These are phyloP conservation scores for Cataglyphis livida DNA, from an alignment of 2,888 invertebrate species.

Conservation along the genomic window DNA sequence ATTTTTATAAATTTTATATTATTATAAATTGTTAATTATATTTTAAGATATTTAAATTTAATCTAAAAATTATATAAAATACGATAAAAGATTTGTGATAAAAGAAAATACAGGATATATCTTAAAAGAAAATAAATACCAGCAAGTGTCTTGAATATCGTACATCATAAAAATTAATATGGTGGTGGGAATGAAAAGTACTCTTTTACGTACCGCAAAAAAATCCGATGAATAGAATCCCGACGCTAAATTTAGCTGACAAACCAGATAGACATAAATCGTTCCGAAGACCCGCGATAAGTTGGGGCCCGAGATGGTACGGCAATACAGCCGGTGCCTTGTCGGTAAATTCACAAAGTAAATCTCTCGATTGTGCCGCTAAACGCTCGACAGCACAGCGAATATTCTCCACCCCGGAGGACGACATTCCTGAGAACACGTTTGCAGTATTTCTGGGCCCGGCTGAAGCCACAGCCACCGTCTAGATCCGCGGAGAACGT, in stretches of 20 bases:
- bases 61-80: neutral
- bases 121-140: neutral
- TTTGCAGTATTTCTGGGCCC: slow-evolving; percentile 76
- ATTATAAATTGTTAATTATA: neutral
- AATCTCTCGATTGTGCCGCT: slow-evolving; percentile 60
- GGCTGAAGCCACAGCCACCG: slow-evolving; percentile 42
- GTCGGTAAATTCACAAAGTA: slow-evolving; percentile 65
- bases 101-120: neutral
- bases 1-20: neutral
- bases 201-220: neutral
- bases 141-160: neutral
- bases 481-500: neutral
- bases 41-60: neutral
- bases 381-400: slow-evolving; percentile 53
- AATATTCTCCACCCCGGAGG: slow-evolving; percentile 58
- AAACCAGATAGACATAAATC: slow-evolving; percentile 46
- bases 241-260: slow-evolving; percentile 70
- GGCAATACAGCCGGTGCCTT: slow-evolving; percentile 13
- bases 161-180: slow-evolving; percentile 3
- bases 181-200: neutral
- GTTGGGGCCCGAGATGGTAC: slow-evolving; percentile 10
- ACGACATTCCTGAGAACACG: slow-evolving; percentile 82
- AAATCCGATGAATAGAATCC: slow-evolving; percentile 50
- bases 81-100: neutral
- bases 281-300: slow-evolving; percentile 39